A percentile compares a stretch with the other conserved stretches of the same genome.
Evolutionary conservation across 2,888 invertebrate species (phyloP).

Genomic region (Sericinus montela): DNA sequence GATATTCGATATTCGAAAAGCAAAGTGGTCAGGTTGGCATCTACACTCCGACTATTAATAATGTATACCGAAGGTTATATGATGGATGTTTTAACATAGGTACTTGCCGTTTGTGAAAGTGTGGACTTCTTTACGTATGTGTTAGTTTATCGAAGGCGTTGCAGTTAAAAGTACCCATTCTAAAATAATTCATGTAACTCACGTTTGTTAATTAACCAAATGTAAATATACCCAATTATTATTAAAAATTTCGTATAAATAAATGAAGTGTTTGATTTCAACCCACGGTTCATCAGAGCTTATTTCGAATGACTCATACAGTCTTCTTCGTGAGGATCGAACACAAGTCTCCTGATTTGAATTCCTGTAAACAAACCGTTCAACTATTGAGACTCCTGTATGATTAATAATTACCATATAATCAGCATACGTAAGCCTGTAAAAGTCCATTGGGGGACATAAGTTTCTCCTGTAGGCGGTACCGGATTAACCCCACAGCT

Average conservation of each 20-base stretch:
- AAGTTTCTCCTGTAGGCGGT: too few relatives aligned
- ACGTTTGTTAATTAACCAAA: slow-evolving; percentile 76
- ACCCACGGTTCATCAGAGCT: too few relatives aligned
- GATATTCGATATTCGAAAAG: not conserved
- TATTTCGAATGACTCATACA: too few relatives aligned
- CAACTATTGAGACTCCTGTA: too few relatives aligned
- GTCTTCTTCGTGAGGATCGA: too few relatives aligned
- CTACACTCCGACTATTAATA: slow-evolving; percentile 48
- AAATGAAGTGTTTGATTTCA: not conserved
- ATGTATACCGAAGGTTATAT: slow-evolving; percentile 29
- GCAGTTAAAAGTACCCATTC: slow-evolving; percentile 48
- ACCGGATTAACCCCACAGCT: too few relatives aligned
- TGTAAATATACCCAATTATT: slow-evolving; percentile 79
- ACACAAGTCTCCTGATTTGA: too few relatives aligned
- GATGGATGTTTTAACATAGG: slow-evolving; percentile 30
- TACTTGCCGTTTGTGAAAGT: slow-evolving; percentile 43
- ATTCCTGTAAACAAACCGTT: too few relatives aligned
- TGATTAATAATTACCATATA: too few relatives aligned
- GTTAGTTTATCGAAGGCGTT: slow-evolving; percentile 41
- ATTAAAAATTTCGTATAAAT: slow-evolving; percentile 41
- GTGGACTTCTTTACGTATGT: slow-evolving; percentile 48
- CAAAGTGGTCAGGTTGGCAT: slow-evolving; percentile 31
- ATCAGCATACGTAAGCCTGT: too few relatives aligned
- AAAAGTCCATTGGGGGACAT: too few relatives aligned
- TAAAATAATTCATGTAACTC: slow-evolving; percentile 70